These are phyloP conservation scores for Euglossa dilemma DNA, from an alignment of 1,140 invertebrate genomes.

Conservation along the genomic window DNA sequence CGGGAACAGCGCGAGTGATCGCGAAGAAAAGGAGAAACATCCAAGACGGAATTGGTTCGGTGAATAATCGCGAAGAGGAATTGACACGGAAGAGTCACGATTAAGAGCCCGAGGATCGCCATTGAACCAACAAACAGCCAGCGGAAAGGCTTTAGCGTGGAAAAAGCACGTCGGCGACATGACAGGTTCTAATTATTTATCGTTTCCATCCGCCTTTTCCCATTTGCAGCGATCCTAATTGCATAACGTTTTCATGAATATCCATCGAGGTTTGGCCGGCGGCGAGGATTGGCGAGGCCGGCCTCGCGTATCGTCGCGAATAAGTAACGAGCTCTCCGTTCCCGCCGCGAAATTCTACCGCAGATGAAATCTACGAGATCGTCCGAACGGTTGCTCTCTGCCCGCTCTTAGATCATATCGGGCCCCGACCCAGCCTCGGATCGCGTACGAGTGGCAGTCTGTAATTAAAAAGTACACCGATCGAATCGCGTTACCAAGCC, in stretches of 20 bases:
- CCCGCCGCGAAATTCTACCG: not conserved
- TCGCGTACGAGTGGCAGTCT: constrained; percentile 22
- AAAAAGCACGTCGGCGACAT: not conserved
- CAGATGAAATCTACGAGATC: constrained; percentile 18
- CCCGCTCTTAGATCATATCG: constrained; percentile 16
- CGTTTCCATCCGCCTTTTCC: constrained; percentile 12
- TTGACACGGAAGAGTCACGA: not conserved
- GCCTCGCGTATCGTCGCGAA: constrained; percentile 7
- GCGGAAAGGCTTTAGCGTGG: not conserved
- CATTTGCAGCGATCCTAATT: constrained; percentile 9
- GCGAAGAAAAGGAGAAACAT: no score
- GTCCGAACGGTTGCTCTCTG: not conserved
- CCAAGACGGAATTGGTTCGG: no score
- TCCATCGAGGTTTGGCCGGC: constrained; percentile 24
- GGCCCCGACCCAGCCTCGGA: not conserved
- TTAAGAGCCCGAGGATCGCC: not conserved
- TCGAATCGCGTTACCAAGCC: not conserved
- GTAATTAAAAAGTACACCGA: constrained; percentile 36
- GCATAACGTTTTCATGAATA: constrained; percentile 20
- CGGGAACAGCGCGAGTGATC: no score
- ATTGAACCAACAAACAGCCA: no score
- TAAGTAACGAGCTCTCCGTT: constrained; percentile 12
- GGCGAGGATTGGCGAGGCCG: not conserved
- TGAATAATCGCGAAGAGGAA: no score
- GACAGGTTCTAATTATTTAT: constrained; percentile 26